Base-by-base conservation (phyloP, 2,888 invertebrate species). In the Uloborus plumipes region DNA sequence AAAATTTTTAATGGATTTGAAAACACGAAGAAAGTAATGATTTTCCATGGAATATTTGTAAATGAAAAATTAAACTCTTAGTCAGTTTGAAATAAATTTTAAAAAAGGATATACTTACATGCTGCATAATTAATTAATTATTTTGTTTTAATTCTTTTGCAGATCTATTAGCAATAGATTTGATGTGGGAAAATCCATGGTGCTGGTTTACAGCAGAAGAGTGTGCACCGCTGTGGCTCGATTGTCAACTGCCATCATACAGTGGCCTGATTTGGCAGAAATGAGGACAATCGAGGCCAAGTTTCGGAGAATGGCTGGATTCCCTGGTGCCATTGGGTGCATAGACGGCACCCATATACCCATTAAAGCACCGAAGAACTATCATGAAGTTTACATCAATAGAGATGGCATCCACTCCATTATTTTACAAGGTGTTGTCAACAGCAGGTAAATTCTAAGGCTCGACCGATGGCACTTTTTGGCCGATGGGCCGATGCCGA, bases 351-450 rank as follows among this genome's bases (percentile, higher is more conserved):
- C 16, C 6, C 53, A 53, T 6, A 53, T 53, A 53, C 15, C 1
- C 2, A 53, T 53, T 53, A 15, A 16, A 16, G 53, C 2, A 1
- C 53, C 53, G 2, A 2, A 53, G 6, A 6, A 53, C 1, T 53
- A 16, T 7, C 53, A 2, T 1, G 53, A 16, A 3, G 53, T 53
- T 15, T 53, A 16, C 6, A 53, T 53, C n/a, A 80, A 84, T 49
- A 26, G 79, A 14, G 81, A 84, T 13, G 66, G 55, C 16, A 74
- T 59, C 58, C 39, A 47, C 18, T 64, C 71, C 20, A 66, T 73
- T 1, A 61, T 73, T 26, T 66, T 85, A 14, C 85, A 86, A 75
- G 72, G 59, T 20, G 77, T 84, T 16, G 84, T 82, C 15, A 81
- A 86, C 70, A 26, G 59, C 47, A 73, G 84, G 51, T 62, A 26